Conservation (phyloP, 1,140 invertebrate species). For the Chionoecetes opilio region DNA sequence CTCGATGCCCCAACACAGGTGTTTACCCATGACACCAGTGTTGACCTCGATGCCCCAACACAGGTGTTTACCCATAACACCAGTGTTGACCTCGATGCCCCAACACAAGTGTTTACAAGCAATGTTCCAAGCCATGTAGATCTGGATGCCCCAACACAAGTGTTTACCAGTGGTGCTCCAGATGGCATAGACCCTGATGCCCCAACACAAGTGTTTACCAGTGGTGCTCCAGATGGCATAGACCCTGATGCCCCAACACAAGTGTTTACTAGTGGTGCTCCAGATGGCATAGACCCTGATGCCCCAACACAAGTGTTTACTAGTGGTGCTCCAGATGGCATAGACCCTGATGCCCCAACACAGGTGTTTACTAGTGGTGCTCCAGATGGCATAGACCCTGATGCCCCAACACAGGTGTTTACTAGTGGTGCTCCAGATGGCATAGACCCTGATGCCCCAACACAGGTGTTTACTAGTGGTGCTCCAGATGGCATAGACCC, state of each 20-base stretch:
- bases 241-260: not conserved
- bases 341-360: not conserved
- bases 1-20: constrained; percentile 49
- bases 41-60: not conserved
- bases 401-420: constrained; percentile 42
- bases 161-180: not conserved
- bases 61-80: not conserved
- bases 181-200: not conserved
- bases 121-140: not conserved
- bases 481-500: not conserved
- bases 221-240: no score
- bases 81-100: not conserved
- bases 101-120: constrained; percentile 54
- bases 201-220: not conserved
- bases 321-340: not conserved
- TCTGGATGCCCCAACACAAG: not conserved
- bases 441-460: not conserved
- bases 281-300: not conserved
- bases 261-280: not conserved
- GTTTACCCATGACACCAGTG: not conserved
- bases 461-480: not conserved
- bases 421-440: not conserved
- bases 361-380: not conserved
- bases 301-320: not conserved
- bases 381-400: not conserved